Percentiles rank a stretch among this genome's conserved stretches.
Evolutionary conservation across 2,888 invertebrate species (phyloP).

Genomic region (Lasioglossum morio): DNA sequence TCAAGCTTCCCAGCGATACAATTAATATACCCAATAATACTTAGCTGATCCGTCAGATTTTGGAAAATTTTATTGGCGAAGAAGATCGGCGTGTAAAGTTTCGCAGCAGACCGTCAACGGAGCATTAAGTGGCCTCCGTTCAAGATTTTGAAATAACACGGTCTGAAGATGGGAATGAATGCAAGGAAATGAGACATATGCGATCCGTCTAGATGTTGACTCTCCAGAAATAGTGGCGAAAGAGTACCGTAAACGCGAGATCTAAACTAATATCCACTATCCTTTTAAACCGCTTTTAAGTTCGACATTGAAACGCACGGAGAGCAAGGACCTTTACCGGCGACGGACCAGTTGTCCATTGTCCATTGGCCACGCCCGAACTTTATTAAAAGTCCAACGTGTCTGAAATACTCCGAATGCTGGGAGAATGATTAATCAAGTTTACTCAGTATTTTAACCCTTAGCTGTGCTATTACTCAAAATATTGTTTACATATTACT

Average conservation of each 20-base stretch:
- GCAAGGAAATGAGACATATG: slow-evolving; percentile 42
- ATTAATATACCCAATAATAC: background rate
- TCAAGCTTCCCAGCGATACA: background rate
- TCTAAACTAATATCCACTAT: slow-evolving; percentile 28
- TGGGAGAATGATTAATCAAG: no score
- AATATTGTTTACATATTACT: no score
- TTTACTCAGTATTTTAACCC: no score
- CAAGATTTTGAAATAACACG: slow-evolving; percentile 35
- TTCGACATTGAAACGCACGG: slow-evolving; percentile 45
- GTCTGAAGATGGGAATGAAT: slow-evolving; percentile 50
- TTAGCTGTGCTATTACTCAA: no score
- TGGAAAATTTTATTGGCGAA: background rate
- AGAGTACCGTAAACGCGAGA: slow-evolving; percentile 47
- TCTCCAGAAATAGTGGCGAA: slow-evolving; percentile 52
- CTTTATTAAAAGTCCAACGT: no score
- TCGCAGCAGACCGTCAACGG: no score
- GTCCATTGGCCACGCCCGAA: no score
- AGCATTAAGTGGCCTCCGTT: slow-evolving; percentile 9
- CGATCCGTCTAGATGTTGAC: slow-evolving; percentile 54
- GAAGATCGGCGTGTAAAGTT: no score
- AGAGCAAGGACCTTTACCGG: slow-evolving; percentile 34
- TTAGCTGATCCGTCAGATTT: background rate
- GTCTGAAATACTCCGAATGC: no score
- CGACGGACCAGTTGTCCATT: slow-evolving; percentile 27
- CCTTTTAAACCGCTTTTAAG: slow-evolving; percentile 10